Percentiles rank a stretch among this genome's conserved stretches.
phyloP scores from a whole-genome alignment of 2,797 vertebrate species.

The Otus scops region DNA sequence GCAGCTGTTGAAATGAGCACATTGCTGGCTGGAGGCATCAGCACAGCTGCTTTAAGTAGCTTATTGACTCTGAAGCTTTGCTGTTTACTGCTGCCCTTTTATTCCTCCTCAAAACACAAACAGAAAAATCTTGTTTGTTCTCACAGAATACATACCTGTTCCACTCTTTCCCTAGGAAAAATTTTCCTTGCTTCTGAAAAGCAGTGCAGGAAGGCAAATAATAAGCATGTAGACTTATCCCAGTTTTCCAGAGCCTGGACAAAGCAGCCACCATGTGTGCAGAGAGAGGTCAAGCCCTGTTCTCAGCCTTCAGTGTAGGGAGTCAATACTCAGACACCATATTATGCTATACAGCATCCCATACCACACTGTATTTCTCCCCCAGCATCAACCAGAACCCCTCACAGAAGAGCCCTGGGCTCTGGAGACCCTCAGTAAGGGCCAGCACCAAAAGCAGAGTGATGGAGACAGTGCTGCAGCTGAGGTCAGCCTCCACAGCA shows the following conservation, averaged over 20 bases:
- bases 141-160: background rate
- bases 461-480: background rate
- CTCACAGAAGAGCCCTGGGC: background rate
- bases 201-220: background rate
- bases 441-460: accelerated
- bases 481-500: background rate
- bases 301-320: background rate
- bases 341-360: background rate
- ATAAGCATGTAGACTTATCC: background rate
- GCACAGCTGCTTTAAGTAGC: conserved; percentile 36
- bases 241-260: background rate
- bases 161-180: background rate
- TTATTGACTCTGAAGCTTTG: background rate
- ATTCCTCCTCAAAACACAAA: background rate
- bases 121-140: background rate
- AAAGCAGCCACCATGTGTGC: background rate
- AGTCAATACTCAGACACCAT: accelerated
- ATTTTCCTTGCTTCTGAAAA: background rate
- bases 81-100: conserved; percentile 5
- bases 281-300: background rate
- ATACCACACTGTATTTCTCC: background rate
- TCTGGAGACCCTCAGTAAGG: background rate
- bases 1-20: conserved; percentile 47
- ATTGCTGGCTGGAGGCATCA: conserved; percentile 19
- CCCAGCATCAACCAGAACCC: background rate